Evolutionary conservation across 2,888 invertebrate species (phyloP), one percentile per base, ranked within the genome.

Genomic region (Machimus rusticus): DNA sequence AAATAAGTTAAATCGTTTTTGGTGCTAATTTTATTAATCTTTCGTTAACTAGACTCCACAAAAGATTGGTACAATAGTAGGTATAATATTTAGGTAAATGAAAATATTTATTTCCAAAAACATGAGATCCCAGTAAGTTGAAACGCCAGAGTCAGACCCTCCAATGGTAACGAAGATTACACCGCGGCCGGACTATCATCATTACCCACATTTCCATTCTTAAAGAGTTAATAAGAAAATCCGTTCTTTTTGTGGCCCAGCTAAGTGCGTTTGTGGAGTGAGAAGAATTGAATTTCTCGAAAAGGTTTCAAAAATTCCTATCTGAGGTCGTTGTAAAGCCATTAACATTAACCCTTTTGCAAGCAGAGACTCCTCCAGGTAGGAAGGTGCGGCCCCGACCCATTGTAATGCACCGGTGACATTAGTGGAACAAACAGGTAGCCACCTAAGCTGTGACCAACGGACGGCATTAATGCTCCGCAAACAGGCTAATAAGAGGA

Each of bases 401-500:
- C 66, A 66, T 66, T 66, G 66, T 66, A 28, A 66, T 66, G 66
- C 66, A 66, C 28, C 66, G 66, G 66, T 66, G 66, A 66, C 66
- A 66, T 79, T 51, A 79, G 31, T 55, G 79, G 79, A 79, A 79
- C 51, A 46, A 46, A 51, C 79, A 79, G 79, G 79, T 79, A 79
- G 79, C 14, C 51, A 78, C 37, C 37, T 78, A 23, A 78, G 43
- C 23, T 39, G 23, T 39, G 43, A 19, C 23, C 39, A 78, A 43
- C 16, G 23, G 79, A 79, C 23, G 51, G 79, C 51, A 79, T 31
- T 79, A 79, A 79, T 79, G 79, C 23, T 46, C 79, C 34, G 79
- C 79, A 79, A 79, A 79, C 79, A 79, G 79, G 79, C 31, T 34
- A 79, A 79, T 79, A 79, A 51, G 51, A 46, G 51, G 31, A 66